Evolutionary conservation across 2,888 invertebrate species (phyloP), one percentile per base, ranked within the genome.

Genomic region (Ceratothoa steindachneri): DNA sequence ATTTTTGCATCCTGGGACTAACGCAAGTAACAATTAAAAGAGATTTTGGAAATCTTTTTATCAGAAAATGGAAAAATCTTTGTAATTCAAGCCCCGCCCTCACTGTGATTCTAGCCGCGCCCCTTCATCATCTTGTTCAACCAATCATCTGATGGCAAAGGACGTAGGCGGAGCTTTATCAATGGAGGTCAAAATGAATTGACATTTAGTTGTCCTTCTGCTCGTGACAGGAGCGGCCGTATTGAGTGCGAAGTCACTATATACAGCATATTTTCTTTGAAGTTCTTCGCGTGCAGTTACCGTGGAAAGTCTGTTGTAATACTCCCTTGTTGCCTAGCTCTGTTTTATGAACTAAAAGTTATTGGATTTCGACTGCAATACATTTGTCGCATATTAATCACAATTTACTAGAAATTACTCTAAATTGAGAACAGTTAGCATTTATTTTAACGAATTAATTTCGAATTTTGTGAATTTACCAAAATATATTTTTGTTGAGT

Each of bases 141-240:
- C 41, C 41, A 60, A 60, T 60, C 19, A 60, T 1, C 12, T 60
- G 1, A 24, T 24, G 24, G 19, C 22, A n/a, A 22, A 60, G n/a
- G n/a, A 60, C 2, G 60, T 24, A 60, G 60, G 60, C 60, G 60
- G 60, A 60, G 60, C 60, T 24, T 3, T 15, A 60, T 60, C 60
- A 60, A 60, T 60, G 60, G 60, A 60, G 60, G 19, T 60, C 27
- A 24, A 24, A 3, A 24, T 15, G 3, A 24, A 12, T 12, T 22
- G 24, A 24, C 27, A 12, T 60, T 7, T 24, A 60, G 60, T 60
- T 60, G 9, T 1, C 19, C 19, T 24, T 60, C 60, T 24, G 60
- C 2, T 24, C 2, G 60, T 60, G 60, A 1, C 19, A 4, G 27
- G 60, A 24, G 27, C 60, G 60, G 60, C 12, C 27, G 60, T 60